phyloP scores from a whole-genome alignment of 2,888 invertebrate species.

The Drosophila imparisetae region DNA sequence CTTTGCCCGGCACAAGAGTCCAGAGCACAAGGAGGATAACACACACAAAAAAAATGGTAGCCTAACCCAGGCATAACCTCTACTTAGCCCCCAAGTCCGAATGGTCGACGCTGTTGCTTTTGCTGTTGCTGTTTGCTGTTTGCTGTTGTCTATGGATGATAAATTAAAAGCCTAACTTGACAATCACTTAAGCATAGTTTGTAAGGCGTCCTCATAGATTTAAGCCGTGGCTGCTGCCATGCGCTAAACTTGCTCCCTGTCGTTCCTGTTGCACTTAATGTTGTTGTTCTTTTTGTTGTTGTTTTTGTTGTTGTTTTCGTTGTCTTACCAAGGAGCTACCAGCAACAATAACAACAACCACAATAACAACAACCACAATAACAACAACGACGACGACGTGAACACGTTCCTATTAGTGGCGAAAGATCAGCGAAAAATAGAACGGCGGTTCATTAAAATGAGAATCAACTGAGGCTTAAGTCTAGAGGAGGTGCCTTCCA shows the following conservation, averaged over 20 bases:
- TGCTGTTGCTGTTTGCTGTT: slow-evolving; percentile 44
- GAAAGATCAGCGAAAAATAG: slow-evolving; percentile 83
- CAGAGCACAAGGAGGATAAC: slow-evolving; percentile 19
- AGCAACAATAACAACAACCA: slow-evolving; percentile 31
- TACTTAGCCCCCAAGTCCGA: slow-evolving; percentile 70
- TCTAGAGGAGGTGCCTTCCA: slow-evolving; percentile 43
- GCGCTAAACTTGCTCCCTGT: slow-evolving; percentile 60
- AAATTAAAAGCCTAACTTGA: slow-evolving; percentile 84
- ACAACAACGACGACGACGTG: slow-evolving; percentile 58
- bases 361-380: slow-evolving; percentile 28
- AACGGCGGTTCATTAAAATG: slow-evolving; percentile 83
- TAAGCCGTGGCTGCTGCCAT: slow-evolving; percentile 68
- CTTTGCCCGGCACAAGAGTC: slow-evolving; percentile 57
- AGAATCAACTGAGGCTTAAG: slow-evolving; percentile 65
- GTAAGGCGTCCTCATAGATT: slow-evolving; percentile 81
- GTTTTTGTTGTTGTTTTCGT: slow-evolving; percentile 53
- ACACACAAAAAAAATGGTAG: slow-evolving; percentile 57
- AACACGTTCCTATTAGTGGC: slow-evolving; percentile 82
- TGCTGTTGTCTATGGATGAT: slow-evolving; percentile 83
- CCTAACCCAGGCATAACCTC: slow-evolving; percentile 76
- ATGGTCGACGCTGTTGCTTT: slow-evolving; percentile 55
- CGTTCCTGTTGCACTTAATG: slow-evolving; percentile 40
- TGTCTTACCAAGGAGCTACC: slow-evolving; percentile 55
- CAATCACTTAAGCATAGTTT: slow-evolving; percentile 84
- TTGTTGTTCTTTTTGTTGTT: slow-evolving; percentile 24